Percentiles rank a stretch among this genome's conserved stretches.
phyloP scores from a whole-genome alignment of 2,113 vertebrate species.

The Microtus pennsylvanicus region DNA sequence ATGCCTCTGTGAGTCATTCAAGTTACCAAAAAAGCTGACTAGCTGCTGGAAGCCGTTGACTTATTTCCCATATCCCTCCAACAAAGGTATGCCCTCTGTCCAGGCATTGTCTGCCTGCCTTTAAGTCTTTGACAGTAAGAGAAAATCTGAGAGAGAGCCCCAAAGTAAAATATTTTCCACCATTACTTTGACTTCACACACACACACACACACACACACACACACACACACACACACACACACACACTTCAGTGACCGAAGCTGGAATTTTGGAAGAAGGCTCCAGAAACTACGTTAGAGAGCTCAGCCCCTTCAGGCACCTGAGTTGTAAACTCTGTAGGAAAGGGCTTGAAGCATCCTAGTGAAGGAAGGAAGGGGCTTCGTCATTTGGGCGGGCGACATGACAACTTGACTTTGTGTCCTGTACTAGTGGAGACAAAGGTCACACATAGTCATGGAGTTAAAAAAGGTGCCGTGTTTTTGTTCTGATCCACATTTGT shows the following conservation, averaged over 20 bases:
- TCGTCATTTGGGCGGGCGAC: neutral
- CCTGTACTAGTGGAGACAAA: conserved; percentile 18
- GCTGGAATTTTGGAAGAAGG: conserved; percentile 41
- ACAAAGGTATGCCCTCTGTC: conserved; percentile 19
- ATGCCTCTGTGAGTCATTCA: conserved; percentile 39
- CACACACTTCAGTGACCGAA: neutral
- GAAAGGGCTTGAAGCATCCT: neutral
- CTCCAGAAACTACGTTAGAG: neutral
- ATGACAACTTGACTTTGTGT: neutral
- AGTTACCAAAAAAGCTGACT: conserved; percentile 42
- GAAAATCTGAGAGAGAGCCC: neutral
- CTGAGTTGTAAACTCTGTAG: neutral
- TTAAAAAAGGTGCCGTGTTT: neutral
- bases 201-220: neutral
- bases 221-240: neutral
- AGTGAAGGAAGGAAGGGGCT: neutral
- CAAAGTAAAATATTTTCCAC: neutral
- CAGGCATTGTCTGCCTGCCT: conserved; percentile 1
- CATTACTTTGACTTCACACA: conserved; percentile 26
- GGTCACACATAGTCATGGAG: neutral
- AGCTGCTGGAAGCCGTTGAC: conserved; percentile 12
- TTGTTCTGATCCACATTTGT: conserved; percentile 34
- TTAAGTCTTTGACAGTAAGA: conserved; percentile 24
- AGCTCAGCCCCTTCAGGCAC: neutral
- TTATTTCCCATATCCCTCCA: conserved; percentile 41